A percentile compares a stretch with the other conserved stretches of the same genome.
These are phyloP conservation scores for Cavia aperea DNA, from an alignment of 2,113 vertebrate genomes.

Conservation along the genomic window DNA sequence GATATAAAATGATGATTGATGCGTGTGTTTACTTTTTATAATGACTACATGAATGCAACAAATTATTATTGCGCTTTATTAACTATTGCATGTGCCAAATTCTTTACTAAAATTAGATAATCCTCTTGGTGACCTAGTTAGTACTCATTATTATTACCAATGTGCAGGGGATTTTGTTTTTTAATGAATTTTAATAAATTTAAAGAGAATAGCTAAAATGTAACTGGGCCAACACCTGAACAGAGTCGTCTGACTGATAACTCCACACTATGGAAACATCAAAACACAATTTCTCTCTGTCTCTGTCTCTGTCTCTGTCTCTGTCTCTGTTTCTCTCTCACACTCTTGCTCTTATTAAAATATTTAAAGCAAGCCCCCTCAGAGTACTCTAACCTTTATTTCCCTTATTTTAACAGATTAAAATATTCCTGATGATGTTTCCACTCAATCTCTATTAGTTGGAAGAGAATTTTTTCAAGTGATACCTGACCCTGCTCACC, in stretches of 20 bases:
- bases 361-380: constrained; percentile 29
- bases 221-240: not conserved
- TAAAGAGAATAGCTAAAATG: not conserved
- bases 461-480: constrained; percentile 12
- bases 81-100: not conserved
- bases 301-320: too few relatives aligned
- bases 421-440: constrained; percentile 1
- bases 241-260: not conserved
- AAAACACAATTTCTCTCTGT: not conserved
- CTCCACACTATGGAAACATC: not conserved
- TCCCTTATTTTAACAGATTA: constrained; percentile 45
- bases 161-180: not conserved
- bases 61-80: not conserved
- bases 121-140: not conserved
- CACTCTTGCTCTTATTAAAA: not conserved
- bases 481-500: not conserved
- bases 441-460: constrained; percentile 2
- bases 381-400: constrained; percentile 32
- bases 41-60: not conserved
- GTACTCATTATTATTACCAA: not conserved
- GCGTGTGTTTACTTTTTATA: not conserved
- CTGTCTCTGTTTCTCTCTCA: not conserved
- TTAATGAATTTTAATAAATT: not conserved
- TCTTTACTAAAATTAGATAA: not conserved
- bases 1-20: not conserved